Conservation (phyloP, 2,113 vertebrate genomes). For the Ursus arctos region DNA sequence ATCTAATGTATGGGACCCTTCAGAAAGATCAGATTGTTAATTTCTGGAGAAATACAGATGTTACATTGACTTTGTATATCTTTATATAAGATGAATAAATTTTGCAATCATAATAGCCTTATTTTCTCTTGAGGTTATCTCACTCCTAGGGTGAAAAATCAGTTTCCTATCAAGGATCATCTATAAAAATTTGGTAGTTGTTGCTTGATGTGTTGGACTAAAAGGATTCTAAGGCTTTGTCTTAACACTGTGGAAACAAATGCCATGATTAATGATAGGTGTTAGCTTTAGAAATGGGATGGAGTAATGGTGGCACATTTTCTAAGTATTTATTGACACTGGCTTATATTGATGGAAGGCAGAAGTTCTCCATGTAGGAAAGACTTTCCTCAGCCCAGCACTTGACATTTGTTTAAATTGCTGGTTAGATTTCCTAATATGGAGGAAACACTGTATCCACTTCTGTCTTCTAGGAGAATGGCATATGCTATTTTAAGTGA, state of each 20-base stretch:
- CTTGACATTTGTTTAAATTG: conserved; percentile 3
- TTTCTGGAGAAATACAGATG: not conserved
- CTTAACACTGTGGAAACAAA: conserved; percentile 16
- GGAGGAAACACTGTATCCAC: not conserved
- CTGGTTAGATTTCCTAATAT: not conserved
- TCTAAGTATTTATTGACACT: not conserved
- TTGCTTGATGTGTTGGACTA: not conserved
- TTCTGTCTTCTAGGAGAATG: not conserved
- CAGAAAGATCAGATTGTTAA: not conserved
- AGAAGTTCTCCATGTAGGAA: not conserved
- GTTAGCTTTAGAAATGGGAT: not conserved
- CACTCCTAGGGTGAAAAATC: not conserved
- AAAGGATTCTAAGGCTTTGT: not conserved
- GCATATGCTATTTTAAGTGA: not conserved
- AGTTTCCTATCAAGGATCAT: not conserved
- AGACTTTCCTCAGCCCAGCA: not conserved
- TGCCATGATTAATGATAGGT: not conserved
- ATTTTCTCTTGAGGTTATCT: not conserved
- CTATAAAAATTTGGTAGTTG: not conserved
- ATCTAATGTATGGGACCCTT: not conserved
- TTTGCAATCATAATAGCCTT: not conserved
- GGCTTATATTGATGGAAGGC: not conserved
- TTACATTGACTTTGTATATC: not conserved
- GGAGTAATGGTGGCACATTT: not conserved
- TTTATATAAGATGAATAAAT: not conserved